phyloP scores from a whole-genome alignment of 2,888 invertebrate genomes.

The Coronaproctus castanopsis region DNA sequence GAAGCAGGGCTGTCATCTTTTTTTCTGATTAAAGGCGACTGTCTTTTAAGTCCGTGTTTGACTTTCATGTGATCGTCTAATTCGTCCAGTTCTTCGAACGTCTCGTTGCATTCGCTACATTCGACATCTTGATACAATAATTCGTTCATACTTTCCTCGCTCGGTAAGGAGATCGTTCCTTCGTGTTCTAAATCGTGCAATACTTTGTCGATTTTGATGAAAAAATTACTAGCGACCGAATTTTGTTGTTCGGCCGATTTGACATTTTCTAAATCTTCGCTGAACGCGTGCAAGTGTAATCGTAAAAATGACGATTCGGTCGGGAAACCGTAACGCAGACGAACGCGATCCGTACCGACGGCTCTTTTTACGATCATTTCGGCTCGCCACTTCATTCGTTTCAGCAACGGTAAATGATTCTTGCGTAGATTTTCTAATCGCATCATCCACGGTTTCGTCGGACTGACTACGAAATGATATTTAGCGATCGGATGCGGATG shows the following conservation, averaged over 20 bases:
- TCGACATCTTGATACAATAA: background rate
- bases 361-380: background rate
- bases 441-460: background rate
- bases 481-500: background rate
- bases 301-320: background rate
- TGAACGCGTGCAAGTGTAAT: background rate
- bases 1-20: no score
- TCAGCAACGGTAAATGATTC: background rate
- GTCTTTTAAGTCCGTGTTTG: no score
- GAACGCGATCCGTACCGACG: background rate
- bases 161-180: background rate
- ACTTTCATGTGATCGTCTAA: background rate
- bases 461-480: background rate
- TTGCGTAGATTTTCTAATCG: background rate
- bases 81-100: background rate
- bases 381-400: background rate
- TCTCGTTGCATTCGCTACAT: background rate
- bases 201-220: background rate
- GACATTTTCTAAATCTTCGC: background rate
- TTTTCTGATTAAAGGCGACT: no score
- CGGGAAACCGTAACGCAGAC: background rate
- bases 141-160: background rate
- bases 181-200: background rate
- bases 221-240: background rate
- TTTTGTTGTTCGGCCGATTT: background rate